Conservation (phyloP, 2,113 vertebrate species). For the Apistogramma diplotaenia region DNA sequence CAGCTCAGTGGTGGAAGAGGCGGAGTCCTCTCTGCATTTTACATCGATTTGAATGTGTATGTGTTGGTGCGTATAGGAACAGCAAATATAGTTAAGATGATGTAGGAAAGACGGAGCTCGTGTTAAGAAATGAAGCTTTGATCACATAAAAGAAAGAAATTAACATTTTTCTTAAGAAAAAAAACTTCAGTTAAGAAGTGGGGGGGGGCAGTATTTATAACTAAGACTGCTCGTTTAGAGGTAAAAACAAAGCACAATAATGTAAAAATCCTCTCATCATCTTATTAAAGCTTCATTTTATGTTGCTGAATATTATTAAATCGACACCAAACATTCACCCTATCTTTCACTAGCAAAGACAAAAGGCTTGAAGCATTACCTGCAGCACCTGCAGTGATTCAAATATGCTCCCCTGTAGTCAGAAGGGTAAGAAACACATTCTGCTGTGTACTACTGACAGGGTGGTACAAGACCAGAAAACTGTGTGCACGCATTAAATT, state of each 20-base stretch:
- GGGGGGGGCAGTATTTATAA: neutral
- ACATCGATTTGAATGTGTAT: conserved; percentile 13
- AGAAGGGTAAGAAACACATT: neutral
- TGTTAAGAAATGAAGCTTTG: too few relatives aligned
- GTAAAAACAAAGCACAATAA: neutral
- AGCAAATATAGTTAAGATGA: neutral
- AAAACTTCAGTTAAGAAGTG: too few relatives aligned
- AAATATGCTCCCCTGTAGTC: neutral
- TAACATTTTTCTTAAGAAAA: too few relatives aligned
- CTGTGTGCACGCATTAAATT: neutral
- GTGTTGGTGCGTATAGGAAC: neutral
- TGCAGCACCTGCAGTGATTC: neutral
- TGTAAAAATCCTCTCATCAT: neutral
- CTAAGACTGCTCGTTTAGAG: neutral
- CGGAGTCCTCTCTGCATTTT: neutral
- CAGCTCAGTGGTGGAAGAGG: neutral
- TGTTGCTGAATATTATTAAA: neutral
- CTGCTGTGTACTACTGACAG: neutral
- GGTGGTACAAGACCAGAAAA: neutral
- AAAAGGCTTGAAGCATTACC: neutral
- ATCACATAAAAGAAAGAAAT: too few relatives aligned
- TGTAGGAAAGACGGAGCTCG: neutral
- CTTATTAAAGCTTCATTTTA: neutral
- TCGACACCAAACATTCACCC: neutral
- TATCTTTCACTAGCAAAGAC: neutral